These are phyloP conservation scores for Proisotoma minuta DNA, from an alignment of 2,888 invertebrate species.

Conservation along the genomic window DNA sequence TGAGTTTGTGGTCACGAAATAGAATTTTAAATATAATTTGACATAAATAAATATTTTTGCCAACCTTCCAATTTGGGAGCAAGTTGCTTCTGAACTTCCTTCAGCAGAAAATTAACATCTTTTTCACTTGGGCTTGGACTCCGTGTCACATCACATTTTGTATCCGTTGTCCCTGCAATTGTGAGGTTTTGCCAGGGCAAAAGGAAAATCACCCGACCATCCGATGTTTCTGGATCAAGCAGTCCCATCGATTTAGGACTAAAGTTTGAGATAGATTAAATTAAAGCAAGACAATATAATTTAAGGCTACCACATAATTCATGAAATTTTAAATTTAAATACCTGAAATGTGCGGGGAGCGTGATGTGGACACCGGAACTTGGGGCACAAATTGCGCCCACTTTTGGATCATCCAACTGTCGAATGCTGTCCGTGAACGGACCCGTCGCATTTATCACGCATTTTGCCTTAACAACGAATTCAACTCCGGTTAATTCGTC, in stretches of 20 bases:
- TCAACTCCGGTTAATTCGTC: constrained; percentile 78
- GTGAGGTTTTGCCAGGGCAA: constrained; percentile 94
- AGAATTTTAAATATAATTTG: constrained; percentile 55
- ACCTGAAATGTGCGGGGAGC: constrained; percentile 92
- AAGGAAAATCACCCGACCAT: constrained; percentile 99
- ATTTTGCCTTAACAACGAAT: constrained; percentile 82
- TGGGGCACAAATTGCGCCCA: constrained; percentile 85
- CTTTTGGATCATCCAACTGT: constrained; percentile 83
- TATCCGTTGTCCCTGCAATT: constrained; percentile 93
- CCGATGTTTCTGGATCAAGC: constrained; percentile 96
- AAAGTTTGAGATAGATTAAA: too few relatives aligned
- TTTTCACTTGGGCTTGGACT: constrained; percentile 92
- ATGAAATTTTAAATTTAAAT: too few relatives aligned
- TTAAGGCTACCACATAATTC: too few relatives aligned
- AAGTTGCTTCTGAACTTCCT: constrained; percentile 93
- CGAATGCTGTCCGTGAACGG: constrained; percentile 92
- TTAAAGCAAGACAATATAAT: too few relatives aligned
- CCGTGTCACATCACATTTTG: constrained; percentile 66
- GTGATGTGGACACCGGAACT: constrained; percentile 98
- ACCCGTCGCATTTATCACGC: constrained; percentile 96
- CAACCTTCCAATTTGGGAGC: constrained; percentile 88
- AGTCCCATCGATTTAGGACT: too few relatives aligned
- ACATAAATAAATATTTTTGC: neutral
- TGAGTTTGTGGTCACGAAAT: too few relatives aligned
- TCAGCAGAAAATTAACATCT: constrained; percentile 96